These are phyloP conservation scores for Pseudorectes ferrugineus DNA, from an alignment of 2,113 vertebrate genomes.

Conservation along the genomic window DNA sequence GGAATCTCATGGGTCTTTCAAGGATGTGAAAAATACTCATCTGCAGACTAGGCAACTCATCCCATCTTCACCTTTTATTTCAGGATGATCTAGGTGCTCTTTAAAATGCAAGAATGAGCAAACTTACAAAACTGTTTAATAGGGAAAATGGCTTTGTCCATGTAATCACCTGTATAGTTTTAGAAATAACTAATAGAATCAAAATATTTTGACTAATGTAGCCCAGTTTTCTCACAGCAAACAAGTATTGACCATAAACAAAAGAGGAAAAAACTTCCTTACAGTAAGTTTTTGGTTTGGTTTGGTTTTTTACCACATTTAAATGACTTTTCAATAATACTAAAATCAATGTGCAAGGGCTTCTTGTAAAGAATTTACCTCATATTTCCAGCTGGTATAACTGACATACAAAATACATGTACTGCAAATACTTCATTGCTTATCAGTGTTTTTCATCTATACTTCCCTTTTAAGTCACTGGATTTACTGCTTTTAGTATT, in stretches of 20 bases:
- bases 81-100: not conserved
- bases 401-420: not conserved
- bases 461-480: not conserved
- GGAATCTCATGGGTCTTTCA: not conserved
- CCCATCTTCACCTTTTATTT: not conserved
- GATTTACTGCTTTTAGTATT: not conserved
- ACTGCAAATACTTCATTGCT: not conserved
- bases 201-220: not conserved
- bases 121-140: not conserved
- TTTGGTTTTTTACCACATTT: not conserved
- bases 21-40: not conserved
- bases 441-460: not conserved
- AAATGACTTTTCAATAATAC: not conserved
- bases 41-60: not conserved
- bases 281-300: accelerated
- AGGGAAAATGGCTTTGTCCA: not conserved
- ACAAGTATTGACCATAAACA: not conserved
- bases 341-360: not conserved
- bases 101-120: not conserved
- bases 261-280: not conserved
- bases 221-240: not conserved
- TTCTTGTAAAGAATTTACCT: not conserved
- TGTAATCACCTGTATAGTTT: not conserved
- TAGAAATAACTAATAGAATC: not conserved
- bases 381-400: not conserved